Conservation (phyloP, 1,140 invertebrate species). For the Uloborus diversus region DNA sequence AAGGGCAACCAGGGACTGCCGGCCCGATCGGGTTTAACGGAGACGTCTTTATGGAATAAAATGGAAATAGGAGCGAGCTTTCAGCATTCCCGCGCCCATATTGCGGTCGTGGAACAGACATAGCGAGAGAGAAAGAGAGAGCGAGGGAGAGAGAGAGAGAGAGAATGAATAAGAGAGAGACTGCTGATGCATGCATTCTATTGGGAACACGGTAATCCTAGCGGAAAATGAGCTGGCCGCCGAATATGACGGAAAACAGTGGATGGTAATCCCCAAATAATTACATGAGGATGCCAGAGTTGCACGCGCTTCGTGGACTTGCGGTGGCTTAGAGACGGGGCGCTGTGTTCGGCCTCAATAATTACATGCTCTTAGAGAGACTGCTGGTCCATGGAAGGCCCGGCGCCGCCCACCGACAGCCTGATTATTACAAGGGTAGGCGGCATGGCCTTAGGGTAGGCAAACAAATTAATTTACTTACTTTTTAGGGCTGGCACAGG, state of each 20-base stretch:
- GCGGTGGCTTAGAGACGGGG: constrained; percentile 53
- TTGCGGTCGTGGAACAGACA: constrained; percentile 30
- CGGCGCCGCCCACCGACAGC: constrained; percentile 29
- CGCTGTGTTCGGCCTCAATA: constrained; percentile 31
- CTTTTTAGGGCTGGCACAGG: not conserved
- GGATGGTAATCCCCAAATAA: constrained; percentile 56
- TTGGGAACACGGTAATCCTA: constrained; percentile 54
- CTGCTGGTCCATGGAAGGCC: constrained; percentile 43
- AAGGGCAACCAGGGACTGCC: constrained; percentile 9
- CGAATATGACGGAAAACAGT: constrained; percentile 54
- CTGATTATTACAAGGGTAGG: constrained; percentile 43
- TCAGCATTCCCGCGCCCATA: constrained; percentile 28
- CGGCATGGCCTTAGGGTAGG: constrained; percentile 33
- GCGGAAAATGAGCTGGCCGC: constrained; percentile 54
- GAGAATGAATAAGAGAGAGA: constrained; percentile 33
- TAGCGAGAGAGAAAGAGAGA: not conserved
- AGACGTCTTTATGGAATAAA: constrained; percentile 47
- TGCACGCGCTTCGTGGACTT: constrained; percentile 51
- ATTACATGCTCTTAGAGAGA: constrained; percentile 55
- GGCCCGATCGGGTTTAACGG: constrained; percentile 47
- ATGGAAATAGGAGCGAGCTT: constrained; percentile 40
- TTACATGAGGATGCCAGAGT: constrained; percentile 53
- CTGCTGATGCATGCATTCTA: constrained; percentile 53
- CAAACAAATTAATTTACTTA: constrained; percentile 56
- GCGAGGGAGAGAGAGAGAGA: constrained; percentile 6